Evolutionary conservation across 2,888 invertebrate species (phyloP).

Genomic region (Opisthograptis luteolata): DNA sequence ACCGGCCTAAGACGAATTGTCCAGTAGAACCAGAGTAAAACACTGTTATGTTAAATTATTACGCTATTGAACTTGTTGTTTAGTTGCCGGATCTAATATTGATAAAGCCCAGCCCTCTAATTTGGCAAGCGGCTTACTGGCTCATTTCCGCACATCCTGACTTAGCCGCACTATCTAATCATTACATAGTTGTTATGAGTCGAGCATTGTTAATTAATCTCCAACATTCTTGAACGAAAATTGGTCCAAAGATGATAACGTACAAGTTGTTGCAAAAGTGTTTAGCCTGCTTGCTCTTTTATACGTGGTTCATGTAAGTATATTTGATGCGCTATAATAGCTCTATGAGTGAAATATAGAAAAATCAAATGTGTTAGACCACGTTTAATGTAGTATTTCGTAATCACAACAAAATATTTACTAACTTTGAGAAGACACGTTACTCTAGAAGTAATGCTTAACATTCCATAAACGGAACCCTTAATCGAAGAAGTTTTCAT

Average conservation of each 20-base stretch:
- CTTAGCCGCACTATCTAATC: constrained; percentile 35
- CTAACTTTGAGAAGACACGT: no score
- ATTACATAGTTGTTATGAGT: constrained; percentile 46
- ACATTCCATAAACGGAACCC: no score
- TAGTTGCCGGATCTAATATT: constrained; percentile 9
- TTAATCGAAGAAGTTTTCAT: no score
- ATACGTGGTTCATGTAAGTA: background rate
- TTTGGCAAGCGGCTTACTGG: constrained; percentile 19
- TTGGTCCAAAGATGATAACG: constrained; percentile 65
- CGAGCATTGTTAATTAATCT: constrained; percentile 65
- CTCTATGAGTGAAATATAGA: no score
- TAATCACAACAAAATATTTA: no score
- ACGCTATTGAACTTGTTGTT: background rate
- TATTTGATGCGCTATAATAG: no score
- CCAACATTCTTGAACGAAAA: constrained; percentile 58
- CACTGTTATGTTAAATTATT: no score
- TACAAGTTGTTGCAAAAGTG: constrained; percentile 35
- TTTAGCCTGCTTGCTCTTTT: background rate
- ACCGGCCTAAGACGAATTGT: background rate
- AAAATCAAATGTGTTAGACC: no score
- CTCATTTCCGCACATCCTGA: constrained; percentile 19
- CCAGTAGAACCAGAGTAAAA: no score
- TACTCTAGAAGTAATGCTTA: no score
- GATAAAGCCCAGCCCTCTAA: constrained; percentile 14
- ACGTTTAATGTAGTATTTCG: no score